Base-by-base conservation (phyloP, 2,113 vertebrate species). In the Hucho hucho region DNA sequence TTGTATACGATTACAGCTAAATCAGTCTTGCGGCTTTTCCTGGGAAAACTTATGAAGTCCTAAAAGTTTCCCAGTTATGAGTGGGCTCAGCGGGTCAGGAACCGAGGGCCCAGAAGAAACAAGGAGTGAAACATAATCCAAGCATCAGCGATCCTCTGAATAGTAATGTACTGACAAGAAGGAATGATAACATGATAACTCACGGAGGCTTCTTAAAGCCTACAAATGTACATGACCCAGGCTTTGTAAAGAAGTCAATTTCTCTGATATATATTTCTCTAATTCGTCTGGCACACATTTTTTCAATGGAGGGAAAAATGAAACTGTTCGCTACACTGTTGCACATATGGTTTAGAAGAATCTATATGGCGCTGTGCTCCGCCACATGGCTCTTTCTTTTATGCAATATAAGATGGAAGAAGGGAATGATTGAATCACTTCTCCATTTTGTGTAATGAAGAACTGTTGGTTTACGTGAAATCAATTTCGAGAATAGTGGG, bases 181-280 rank as follows among this genome's bases (percentile, higher is more conserved):
- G 94, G 94, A 95, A 94, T 95, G 96, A 96, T 95, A 93, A 95
- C 94, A 94, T 94, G 94, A 95, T 97, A 96, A 95, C 95, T 96
- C 94, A 96, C 87, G 86, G 93, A 91, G 88, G 93, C 92, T 94
- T 94, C 94, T 89, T 92, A 83, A 89, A 95, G 90, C 90, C 91
- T 93, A 88, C 92, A 79, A 92, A 96, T 95, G 94, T 95, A 95
- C 93, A 94, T 93, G 94, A 96, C 95, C 94, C 92, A 87, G 85
- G 92, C 92, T 94, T 94, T 93, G 88, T 93, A 92, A 94, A 94
- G 93, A 95, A 96, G 95, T 93, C 92, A 93, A 95, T 53, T 91
- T 93, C 91, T 92, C 92, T 94, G 90, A 92, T 90, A 84, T 86
- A 90, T 79, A 81, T 92, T 94, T 93, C 92, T 90, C 95, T 94